Percentiles rank a stretch among this genome's conserved stretches.
Conservation (phyloP, 1,140 invertebrate species). For the Limonius californicus region DNA sequence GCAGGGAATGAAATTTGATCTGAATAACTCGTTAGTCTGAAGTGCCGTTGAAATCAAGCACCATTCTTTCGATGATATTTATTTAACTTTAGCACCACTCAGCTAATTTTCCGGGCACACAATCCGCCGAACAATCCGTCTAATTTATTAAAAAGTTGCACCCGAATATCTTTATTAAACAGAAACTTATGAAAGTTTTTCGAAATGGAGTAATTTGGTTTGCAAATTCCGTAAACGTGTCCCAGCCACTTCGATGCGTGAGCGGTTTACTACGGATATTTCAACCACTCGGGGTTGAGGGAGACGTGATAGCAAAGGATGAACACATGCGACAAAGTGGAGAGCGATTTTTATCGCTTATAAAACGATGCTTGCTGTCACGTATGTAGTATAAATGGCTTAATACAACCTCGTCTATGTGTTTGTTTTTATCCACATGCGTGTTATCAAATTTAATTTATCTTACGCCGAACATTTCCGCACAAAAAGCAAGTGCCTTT, state of each 20-base stretch:
- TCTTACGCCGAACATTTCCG: neutral
- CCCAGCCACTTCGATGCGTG: neutral
- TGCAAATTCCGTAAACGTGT: neutral
- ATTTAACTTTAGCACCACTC: neutral
- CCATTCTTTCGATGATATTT: neutral
- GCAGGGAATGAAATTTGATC: neutral
- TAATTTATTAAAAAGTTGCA: neutral
- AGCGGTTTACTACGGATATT: neutral
- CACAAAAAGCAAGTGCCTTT: neutral
- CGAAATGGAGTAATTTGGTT: neutral
- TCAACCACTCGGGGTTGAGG: neutral
- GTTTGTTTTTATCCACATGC: constrained; percentile 10
- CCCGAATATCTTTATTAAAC: neutral
- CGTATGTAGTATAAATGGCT: constrained; percentile 11
- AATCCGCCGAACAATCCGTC: neutral
- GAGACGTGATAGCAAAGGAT: constrained; percentile 3
- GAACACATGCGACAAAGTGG: constrained; percentile 9
- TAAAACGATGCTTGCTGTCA: constrained; percentile 12
- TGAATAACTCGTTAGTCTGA: neutral
- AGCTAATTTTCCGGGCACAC: neutral
- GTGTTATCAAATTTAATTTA: constrained; percentile 14
- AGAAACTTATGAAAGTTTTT: neutral
- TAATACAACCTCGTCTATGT: constrained; percentile 2
- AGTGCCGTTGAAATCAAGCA: neutral
- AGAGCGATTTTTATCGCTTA: constrained; percentile 11